Evolutionary conservation across 2,113 vertebrate genomes (phyloP).

Genomic region (Siphamia tubifer): DNA sequence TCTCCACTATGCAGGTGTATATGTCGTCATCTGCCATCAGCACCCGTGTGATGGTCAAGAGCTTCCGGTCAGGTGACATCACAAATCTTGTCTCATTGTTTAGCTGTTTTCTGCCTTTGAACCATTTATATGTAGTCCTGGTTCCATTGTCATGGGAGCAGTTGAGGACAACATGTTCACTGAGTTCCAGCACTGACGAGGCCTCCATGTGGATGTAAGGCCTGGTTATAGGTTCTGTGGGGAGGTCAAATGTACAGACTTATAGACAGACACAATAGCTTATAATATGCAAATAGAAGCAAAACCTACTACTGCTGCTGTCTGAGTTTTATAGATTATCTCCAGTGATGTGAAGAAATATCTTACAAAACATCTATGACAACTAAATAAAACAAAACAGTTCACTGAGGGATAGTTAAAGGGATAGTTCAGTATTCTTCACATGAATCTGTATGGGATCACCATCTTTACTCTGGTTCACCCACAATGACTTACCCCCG

Average conservation of each 20-base stretch:
- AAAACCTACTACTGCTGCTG: neutral
- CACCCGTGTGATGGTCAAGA: slow-evolving; percentile 89
- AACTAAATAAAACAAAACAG: no score
- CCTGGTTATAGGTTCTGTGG: slow-evolving; percentile 87
- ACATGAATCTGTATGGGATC: no score
- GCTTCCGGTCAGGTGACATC: slow-evolving; percentile 88
- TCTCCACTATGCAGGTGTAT: slow-evolving; percentile 91
- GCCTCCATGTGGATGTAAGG: slow-evolving; percentile 85
- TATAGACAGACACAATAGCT: neutral
- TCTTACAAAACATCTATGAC: no score
- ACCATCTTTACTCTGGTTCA: no score
- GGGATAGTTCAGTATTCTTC: no score
- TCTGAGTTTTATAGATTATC: neutral
- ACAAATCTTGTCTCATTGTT: slow-evolving; percentile 87
- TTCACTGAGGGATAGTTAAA: no score
- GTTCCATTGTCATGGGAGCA: slow-evolving; percentile 92
- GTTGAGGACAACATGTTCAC: slow-evolving; percentile 89
- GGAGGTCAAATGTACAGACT: neutral
- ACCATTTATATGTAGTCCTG: slow-evolving; percentile 90
- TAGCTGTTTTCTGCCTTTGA: slow-evolving; percentile 88
- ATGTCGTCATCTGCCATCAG: slow-evolving; percentile 89
- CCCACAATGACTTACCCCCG: no score
- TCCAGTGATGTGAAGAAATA: neutral
- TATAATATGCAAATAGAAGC: neutral
- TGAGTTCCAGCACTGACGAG: slow-evolving; percentile 90